Base-by-base conservation (phyloP, 2,888 invertebrate genomes). In the Tridacna gigas region DNA sequence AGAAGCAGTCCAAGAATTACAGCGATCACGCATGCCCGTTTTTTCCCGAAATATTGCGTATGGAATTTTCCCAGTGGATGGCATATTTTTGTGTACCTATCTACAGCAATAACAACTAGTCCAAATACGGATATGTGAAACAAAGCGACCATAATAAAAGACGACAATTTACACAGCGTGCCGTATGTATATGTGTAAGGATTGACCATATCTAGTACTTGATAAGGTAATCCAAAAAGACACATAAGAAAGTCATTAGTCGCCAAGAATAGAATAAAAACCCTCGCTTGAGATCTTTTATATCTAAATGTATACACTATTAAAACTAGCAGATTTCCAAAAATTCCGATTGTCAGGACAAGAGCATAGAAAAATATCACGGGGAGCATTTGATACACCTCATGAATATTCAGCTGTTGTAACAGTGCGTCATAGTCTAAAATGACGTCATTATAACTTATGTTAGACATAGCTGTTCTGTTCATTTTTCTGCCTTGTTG, bases 31-130 rank as follows among this genome's bases (percentile, higher is more conserved):
- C 90, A 89, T 15, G 88, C 83, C 15, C 84, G 74, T 56, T 88
- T 89, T 20, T 89, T 89, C 22, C 90, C 88, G 26, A 87, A 84
- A 37, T 89, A 85, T 0, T 89, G 83, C 67, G 92, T 86, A 65
- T 92, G 91, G 18, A 84, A 26, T 65, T 86, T 88, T 26, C 84
- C 79, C 7, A 92, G 82, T 5, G 92, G 93, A 66, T 80, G 84
- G 69, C 93, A 91, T 20, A 93, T 90, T 71, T 92, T 92, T 25
- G 88, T 77, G 80, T 90, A 92, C n/a, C 93, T 77, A 77, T 92
- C 92, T 4, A 91, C 77, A 0, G 91, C 86, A 61, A 92, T 91
- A 0, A 91, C 89, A 7, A 91, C 88, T 20, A 91, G 75, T 11
- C 89, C 88, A 60, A 91, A 84, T 18, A 89, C 89, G 1, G 91